Percentiles rank a stretch among this genome's conserved stretches.
These are phyloP conservation scores for Tetramorium simillimum DNA, from an alignment of 1,140 invertebrate genomes.

Conservation along the genomic window DNA sequence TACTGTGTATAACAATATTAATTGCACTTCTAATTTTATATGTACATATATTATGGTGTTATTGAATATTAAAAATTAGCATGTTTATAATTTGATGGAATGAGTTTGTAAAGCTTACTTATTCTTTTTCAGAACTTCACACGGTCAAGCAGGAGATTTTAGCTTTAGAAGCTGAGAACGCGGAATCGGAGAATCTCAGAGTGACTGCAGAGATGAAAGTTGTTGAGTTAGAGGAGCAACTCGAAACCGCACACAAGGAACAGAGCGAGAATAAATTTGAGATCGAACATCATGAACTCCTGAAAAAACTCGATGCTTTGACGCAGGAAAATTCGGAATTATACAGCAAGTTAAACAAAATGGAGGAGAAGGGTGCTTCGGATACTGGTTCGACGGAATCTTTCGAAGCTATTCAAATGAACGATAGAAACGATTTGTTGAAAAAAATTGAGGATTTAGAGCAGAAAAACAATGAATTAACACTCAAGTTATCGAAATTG, in stretches of 20 bases:
- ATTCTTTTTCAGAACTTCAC: conserved; percentile 86
- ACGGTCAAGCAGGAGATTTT: conserved; percentile 86
- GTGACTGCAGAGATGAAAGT: conserved; percentile 90
- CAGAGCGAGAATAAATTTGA: conserved; percentile 58
- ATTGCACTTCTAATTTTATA: neutral
- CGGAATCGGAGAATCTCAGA: conserved; percentile 87
- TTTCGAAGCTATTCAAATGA: conserved; percentile 81
- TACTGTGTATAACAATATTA: neutral
- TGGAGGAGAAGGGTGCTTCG: conserved; percentile 85
- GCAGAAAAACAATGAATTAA: conserved; percentile 86
- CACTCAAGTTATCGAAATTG: conserved; percentile 71
- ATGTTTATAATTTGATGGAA: neutral
- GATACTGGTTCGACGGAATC: conserved; percentile 79
- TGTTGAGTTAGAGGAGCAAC: conserved; percentile 89
- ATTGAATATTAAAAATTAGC: conserved; percentile 1
- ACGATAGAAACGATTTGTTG: conserved; percentile 87
- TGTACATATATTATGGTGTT: neutral
- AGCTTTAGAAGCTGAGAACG: conserved; percentile 87
- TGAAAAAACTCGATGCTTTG: conserved; percentile 85
- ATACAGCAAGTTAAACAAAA: conserved; percentile 84
- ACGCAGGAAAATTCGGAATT: conserved; percentile 86
- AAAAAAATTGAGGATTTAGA: conserved; percentile 89
- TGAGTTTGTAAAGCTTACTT: neutral
- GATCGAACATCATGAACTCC: conserved; percentile 83
- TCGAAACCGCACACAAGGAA: conserved; percentile 84